Base-by-base conservation (phyloP, 2,888 invertebrate genomes). In the Sinhomidia bicolor region DNA sequence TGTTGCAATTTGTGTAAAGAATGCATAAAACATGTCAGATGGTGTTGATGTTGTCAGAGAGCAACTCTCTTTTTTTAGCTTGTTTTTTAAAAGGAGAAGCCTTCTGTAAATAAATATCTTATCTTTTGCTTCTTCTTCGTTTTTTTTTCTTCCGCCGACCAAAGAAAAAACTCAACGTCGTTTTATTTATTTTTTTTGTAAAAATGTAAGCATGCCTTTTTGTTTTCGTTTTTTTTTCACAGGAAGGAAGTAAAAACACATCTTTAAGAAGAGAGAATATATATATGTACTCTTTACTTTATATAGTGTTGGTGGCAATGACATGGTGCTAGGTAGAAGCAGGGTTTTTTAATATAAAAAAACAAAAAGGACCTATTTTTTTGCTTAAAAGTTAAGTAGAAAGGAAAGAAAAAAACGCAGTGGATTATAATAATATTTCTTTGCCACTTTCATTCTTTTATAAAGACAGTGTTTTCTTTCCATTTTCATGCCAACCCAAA, bases 11-110 rank as follows among this genome's bases (percentile, higher is more conserved):
- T 71, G 74, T 74, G 47, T 74, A 74, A 26, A 60, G 32, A 60
- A 76, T 57, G 57, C 60, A 84, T 62, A 85, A 85, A 85, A 62
- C 74, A 76, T 76, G 85, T 85, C 85, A 78, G 76, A 85, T 85
- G 85, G 76, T 85, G 85, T 85, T 85, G 85, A 85, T 85, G 57
- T 78, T 85, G 54, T 78, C 78, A 57, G 32, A 26, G 44, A 74
- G 74, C 74, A 74, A 36, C 74, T 44, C 74, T 74, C 47, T 44
- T 17, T 60, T 60, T 26, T 17, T 68, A n/a, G n/a, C n/a, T n/a
- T n/a, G n/a, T n/a, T n/a, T 36, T 29, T 54, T 51, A 32, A 78
- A 57, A 78, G 20, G 20, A 78, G 17, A n/a, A n/a, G 10, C 29
- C 20, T 47, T 44, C 74, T 47, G 47, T 74, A 74, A 74, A 74